Conservation (phyloP, 1,140 invertebrate genomes). For the Calliopsis andreniformis region DNA sequence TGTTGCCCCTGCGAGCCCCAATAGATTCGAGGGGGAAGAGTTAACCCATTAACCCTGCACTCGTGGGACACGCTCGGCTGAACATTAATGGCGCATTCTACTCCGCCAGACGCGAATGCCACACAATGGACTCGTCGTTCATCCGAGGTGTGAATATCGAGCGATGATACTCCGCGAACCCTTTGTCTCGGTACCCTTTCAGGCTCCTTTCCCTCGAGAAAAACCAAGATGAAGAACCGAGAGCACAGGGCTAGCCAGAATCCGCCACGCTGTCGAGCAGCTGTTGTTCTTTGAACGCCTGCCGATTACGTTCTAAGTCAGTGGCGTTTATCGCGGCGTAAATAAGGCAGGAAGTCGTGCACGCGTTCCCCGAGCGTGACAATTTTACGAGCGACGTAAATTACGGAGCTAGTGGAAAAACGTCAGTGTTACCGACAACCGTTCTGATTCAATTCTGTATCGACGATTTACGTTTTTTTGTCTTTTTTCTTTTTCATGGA, state of each 20-base stretch:
- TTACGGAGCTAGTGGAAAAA: neutral
- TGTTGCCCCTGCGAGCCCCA: neutral
- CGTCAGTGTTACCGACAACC: neutral
- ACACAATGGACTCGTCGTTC: conserved; percentile 26
- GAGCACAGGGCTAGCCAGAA: no score
- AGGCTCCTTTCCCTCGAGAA: neutral
- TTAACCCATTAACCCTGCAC: conserved; percentile 20
- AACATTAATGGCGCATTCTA: conserved; percentile 29
- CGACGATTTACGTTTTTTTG: neutral
- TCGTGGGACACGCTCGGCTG: conserved; percentile 22
- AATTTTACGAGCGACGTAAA: neutral
- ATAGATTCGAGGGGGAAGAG: conserved; percentile 2
- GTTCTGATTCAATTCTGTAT: conserved; percentile 2
- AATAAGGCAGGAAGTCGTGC: neutral
- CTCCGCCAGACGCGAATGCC: neutral
- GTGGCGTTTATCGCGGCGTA: conserved; percentile 15
- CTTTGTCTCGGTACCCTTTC: conserved; percentile 18
- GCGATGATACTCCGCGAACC: neutral
- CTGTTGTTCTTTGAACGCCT: no score
- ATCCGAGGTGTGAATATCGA: conserved; percentile 26
- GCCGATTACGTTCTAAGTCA: conserved; percentile 28
- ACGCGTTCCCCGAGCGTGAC: neutral
- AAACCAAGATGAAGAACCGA: no score
- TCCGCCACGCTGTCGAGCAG: no score
- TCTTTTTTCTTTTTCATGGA: no score